Evolutionary conservation across 2,113 vertebrate species (phyloP).

Genomic region (Rousettus leschenaultii): DNA sequence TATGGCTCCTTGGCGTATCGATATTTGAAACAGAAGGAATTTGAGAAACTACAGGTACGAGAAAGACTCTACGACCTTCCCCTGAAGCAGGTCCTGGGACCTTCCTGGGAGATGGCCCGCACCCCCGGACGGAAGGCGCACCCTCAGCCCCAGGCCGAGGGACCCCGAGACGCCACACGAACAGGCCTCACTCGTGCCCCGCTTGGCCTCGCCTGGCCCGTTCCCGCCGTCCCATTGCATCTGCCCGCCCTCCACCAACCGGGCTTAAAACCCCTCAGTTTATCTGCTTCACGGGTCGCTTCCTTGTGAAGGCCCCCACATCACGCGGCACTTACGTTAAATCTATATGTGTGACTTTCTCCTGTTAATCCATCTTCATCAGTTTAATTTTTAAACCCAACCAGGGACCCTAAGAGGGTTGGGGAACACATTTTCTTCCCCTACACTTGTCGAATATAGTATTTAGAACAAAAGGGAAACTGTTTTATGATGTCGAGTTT

Average conservation of each 20-base stretch:
- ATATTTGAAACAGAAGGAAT: not conserved
- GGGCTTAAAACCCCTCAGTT: too few species aligned
- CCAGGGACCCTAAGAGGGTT: not conserved
- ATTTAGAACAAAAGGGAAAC: not conserved
- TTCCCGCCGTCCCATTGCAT: not conserved
- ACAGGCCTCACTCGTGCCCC: not conserved
- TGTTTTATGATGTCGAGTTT: not conserved
- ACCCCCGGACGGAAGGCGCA: too few species aligned
- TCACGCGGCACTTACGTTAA: not conserved
- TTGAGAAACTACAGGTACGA: not conserved
- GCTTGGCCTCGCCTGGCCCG: fast-evolving
- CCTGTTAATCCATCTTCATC: not conserved
- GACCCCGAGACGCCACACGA: fast-evolving
- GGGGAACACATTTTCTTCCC: not conserved
- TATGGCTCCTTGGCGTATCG: not conserved
- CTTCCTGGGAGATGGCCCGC: not conserved
- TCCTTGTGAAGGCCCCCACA: not conserved
- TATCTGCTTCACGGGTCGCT: not conserved
- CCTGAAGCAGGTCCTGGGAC: fast-evolving
- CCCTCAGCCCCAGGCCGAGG: not conserved
- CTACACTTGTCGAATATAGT: not conserved
- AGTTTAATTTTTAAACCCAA: not conserved
- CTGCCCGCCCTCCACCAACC: too few species aligned
- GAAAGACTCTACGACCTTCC: not conserved
- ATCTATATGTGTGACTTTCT: not conserved